Conservation (phyloP, 2,797 vertebrate species). For the Liasis olivaceus region DNA sequence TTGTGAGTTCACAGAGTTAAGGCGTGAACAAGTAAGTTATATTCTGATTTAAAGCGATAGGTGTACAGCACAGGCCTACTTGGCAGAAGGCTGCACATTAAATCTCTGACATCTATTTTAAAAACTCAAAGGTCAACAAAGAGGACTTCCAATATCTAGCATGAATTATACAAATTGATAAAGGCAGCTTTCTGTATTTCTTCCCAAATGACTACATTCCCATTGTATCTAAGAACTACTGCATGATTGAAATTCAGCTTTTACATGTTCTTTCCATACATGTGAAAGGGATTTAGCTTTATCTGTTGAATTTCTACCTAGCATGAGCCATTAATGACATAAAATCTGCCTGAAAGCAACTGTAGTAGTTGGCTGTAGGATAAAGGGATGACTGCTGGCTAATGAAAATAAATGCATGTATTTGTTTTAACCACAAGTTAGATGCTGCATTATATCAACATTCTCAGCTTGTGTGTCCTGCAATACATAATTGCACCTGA, state of each 20-base stretch:
- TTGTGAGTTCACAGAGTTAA: neutral
- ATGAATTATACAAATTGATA: neutral
- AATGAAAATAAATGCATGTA: neutral
- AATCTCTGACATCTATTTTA: neutral
- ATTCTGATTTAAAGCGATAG: neutral
- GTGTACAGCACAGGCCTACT: neutral
- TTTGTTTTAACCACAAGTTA: neutral
- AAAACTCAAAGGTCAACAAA: neutral
- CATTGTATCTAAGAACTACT: neutral
- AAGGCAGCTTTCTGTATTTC: neutral
- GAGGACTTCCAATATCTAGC: neutral
- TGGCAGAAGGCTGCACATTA: neutral
- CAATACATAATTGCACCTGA: neutral
- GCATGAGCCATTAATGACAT: neutral
- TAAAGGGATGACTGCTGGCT: neutral
- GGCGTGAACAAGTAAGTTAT: neutral
- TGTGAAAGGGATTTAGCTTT: neutral
- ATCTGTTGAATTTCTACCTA: neutral
- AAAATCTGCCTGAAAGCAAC: neutral
- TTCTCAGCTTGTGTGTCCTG: neutral
- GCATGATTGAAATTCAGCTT: neutral
- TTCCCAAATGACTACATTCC: neutral
- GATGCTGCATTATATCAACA: neutral
- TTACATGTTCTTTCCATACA: neutral
- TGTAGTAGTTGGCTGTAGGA: neutral